Base-by-base conservation (phyloP, 2,113 vertebrate species). In the Bubo scandiacus region DNA sequence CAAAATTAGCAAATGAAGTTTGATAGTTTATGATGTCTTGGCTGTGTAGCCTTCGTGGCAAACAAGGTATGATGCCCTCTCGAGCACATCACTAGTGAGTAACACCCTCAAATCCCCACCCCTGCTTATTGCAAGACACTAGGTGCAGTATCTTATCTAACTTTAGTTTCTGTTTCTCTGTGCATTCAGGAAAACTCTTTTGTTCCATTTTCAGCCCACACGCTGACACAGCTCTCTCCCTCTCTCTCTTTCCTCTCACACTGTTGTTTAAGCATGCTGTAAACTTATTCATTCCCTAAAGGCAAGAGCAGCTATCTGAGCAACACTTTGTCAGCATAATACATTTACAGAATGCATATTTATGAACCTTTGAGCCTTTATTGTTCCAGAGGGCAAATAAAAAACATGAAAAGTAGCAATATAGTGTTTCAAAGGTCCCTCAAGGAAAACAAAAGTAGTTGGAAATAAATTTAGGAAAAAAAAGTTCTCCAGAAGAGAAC, bases 281-380 rank as follows among this genome's bases (percentile, higher is more conserved):
- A 98, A 98, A 98, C 98, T 97, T 97, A 96, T 67, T 98, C 97
- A 72, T 96, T 98, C 98, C 98, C 98, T 96, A 97, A 98, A 97
- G 98, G 98, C 98, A 97, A 96, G 96, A 96, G 83, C 97, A 97
- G 98, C 98, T 98, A 98, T 98, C 98, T 97, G 97, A 97, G 97
- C 98, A 98, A 97, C 97, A 98, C 98, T 98, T 98, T 98, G 98
- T 98, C 98, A 98, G 98, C 98, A 98, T 98, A 98, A 98, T 98
- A 98, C 98, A 98, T 98, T 98, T 98, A 98, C 97, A 97, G 98
- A 98, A 98, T 98, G 98, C 98, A 98, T 98, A 98, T 98, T 98
- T 98, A 98, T 98, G 98, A 98, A 98, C 98, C 98, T 98, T 98
- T 98, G 98, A 98, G 98, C 96, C 98, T 98, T 98, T 98, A 98